These are phyloP conservation scores for Leptura quadrifasciata DNA, from an alignment of 2,888 invertebrate species.

Conservation along the genomic window DNA sequence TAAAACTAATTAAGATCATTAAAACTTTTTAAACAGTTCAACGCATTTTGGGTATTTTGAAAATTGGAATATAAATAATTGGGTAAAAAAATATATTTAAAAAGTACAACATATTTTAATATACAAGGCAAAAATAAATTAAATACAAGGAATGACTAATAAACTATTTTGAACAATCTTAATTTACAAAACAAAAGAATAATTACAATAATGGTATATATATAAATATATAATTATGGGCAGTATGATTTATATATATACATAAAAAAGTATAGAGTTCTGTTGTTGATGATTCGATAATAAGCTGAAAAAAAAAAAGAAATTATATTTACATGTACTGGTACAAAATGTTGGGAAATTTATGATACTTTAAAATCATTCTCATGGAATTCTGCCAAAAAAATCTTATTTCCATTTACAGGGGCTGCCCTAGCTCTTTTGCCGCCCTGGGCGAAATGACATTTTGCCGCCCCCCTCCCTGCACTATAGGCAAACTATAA, in stretches of 20 bases:
- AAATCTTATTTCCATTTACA: too few relatives aligned
- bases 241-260: conserved; percentile 52
- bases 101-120: conserved; percentile 58
- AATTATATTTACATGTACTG: not conserved
- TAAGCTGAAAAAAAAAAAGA: conserved; percentile 42
- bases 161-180: conserved; percentile 55
- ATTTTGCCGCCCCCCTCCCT: too few relatives aligned
- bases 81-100: conserved; percentile 60
- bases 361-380: too few relatives aligned
- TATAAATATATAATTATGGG: conserved; percentile 48
- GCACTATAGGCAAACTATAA: too few relatives aligned
- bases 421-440: too few relatives aligned
- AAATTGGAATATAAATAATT: conserved; percentile 41
- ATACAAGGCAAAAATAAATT: conserved; percentile 62
- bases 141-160: conserved; percentile 60
- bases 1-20: conserved; percentile 20
- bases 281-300: conserved; percentile 19
- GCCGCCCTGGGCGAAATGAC: too few relatives aligned
- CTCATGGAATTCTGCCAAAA: too few relatives aligned
- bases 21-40: conserved; percentile 14
- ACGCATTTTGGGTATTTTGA: conserved; percentile 7
- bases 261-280: conserved; percentile 29
- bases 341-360: too few relatives aligned
- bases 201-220: conserved; percentile 49
- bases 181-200: conserved; percentile 58